Base-by-base conservation (phyloP, 1,140 invertebrate species). In the Dreissena polymorpha region DNA sequence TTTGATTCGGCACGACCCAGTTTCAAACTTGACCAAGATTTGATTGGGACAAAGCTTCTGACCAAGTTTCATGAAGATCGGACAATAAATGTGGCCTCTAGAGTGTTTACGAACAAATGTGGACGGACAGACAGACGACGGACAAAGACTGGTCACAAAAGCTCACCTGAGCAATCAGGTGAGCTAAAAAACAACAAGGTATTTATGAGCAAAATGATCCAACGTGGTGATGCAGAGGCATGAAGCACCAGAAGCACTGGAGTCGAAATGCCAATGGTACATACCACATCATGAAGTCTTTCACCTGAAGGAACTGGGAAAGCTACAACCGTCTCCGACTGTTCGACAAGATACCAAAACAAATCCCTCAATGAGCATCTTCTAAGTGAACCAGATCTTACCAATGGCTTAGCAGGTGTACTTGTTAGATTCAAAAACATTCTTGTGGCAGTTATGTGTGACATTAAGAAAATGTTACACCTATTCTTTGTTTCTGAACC, bases 291-390 rank as follows among this genome's bases (percentile, higher is more conserved):
- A 80, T 65, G 74, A 57, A 10, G 85, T 87, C 10, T 84, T 60
- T 51, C 74, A 84, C 70, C 72, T 76, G 14, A 74, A 84, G 51
- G 84, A 85, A 53, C 83, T 72, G 55, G 77, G 74, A 0, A 86
- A 87, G 63, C 25, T 84, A 50, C 39, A 39, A 84, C 87, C 10
- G 88, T 88, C 7, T 88, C 88, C 78, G 87, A 88, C 65, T 86
- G 83, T 57, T 80, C 64, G 10, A 68, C 85, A 16, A 75, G 23
- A 60, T 87, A 83, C 57, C 18, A 50, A 14, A 67, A 67, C 27
- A 68, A 64, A 3, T 88, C 85, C 12, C 71, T 92, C 0, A 92
- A 91, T 74, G 71, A 86, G 10, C 83, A 88, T 75, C 29, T 89
- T 12, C 57, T 87, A 0, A 83, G 53, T 23, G 88, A 85, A 14